phyloP scores from a whole-genome alignment of 2,888 invertebrate species.

The Pseudococcus longispinus region DNA sequence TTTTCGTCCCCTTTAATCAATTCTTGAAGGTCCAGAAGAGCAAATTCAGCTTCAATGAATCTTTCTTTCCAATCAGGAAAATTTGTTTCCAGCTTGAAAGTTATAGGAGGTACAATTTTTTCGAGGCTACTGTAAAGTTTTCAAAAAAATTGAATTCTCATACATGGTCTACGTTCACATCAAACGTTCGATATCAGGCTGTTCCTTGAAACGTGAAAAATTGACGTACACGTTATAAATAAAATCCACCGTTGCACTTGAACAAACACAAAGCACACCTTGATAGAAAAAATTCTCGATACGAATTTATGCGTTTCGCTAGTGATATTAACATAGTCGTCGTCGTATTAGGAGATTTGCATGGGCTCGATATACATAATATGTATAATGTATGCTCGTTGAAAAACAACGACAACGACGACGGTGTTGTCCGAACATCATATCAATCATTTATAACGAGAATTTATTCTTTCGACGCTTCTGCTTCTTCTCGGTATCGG shows the following conservation, averaged over 20 bases:
- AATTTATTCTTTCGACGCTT: background rate
- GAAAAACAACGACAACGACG: background rate
- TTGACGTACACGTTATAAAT: background rate
- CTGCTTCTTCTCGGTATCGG: background rate
- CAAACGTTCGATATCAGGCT: background rate
- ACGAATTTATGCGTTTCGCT: background rate
- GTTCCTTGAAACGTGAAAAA: background rate
- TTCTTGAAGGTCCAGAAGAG: no score
- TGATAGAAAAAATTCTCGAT: background rate
- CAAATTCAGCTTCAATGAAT: no score
- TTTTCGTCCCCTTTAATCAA: no score
- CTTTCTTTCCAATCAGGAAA: no score
- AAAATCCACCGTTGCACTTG: background rate
- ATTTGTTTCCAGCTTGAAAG: no score
- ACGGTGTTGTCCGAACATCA: background rate
- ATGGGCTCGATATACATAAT: background rate
- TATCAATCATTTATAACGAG: background rate
- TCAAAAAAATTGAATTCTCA: no score
- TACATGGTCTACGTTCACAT: no score
- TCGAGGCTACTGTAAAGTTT: no score
- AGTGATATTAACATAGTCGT: background rate
- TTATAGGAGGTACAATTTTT: no score
- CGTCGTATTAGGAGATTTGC: background rate
- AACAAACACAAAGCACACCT: background rate
- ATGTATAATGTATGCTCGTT: background rate